Evolutionary conservation across 2,888 invertebrate species (phyloP), one percentile per base, ranked within the genome.

Genomic region (Torymus texanus): DNA sequence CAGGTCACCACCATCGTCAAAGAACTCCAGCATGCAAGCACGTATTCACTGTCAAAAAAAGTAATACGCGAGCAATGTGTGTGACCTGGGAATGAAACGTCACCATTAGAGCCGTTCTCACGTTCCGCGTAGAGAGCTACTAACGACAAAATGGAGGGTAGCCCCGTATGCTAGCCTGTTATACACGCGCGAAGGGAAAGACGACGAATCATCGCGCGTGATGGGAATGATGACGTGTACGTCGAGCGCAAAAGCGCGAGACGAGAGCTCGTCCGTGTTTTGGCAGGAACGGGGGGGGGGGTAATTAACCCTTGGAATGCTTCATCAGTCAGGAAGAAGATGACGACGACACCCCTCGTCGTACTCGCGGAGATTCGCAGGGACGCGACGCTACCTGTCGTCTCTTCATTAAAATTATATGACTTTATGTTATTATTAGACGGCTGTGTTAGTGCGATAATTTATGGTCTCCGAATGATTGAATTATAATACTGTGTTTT

Each of bases 261-360:
- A 59, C 16, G 58, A 16, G 63, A 63, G 24, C 18, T 29, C 67
- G 41, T 41, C 41, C 41, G 41, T 41, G 51, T 41, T 77, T 59
- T 41, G 12, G 53, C 62, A 5, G 16, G 29, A 62, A 85, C 59
- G 53, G 83, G 79, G 82, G 83, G 53, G 83, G 79, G 82, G 83
- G 85, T 88, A 88, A 89, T 89, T 88, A 88, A 85, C 86, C 86
- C 85, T 84, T 66, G 61, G 83, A 86, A 89, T 86, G 85, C 84
- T 88, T 86, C 87, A 88, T 89, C 87, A 88, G 85, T 88, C 88
- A 86, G 84, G 85, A 82, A 85, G 82, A 83, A 56, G 75, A 80
- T 8, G 41, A 41, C 41, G 41, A 41, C 41, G 41, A 85, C 83
- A 86, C 85, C 87, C 86, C 84, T 85, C 84, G 84, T 82, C 84